These are phyloP conservation scores for Pollenia labialis DNA, from an alignment of 2,888 invertebrate species.

Conservation along the genomic window DNA sequence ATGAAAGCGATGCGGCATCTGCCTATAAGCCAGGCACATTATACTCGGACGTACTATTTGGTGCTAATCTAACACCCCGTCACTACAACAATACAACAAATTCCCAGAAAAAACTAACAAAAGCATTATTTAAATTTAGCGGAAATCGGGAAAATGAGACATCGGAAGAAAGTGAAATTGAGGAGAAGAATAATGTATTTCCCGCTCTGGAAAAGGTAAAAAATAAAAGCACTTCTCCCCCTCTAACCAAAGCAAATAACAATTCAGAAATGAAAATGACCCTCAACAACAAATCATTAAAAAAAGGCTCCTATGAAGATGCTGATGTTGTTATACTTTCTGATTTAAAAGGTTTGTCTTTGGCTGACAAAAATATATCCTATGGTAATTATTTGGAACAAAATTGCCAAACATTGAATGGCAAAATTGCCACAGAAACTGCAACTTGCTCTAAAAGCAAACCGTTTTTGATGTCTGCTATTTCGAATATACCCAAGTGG, in stretches of 20 bases:
- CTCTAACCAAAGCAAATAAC: background rate
- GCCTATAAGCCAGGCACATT: conserved; percentile 75
- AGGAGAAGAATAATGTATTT: conserved; percentile 52
- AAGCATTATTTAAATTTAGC: conserved; percentile 70
- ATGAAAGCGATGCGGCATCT: conserved; percentile 64
- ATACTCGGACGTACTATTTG: conserved; percentile 76
- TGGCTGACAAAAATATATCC: conserved; percentile 41
- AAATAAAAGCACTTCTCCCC: background rate
- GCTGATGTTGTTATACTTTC: conserved; percentile 69
- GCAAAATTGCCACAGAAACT: background rate
- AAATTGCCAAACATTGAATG: conserved; percentile 61
- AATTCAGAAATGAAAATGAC: background rate
- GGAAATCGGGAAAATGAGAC: conserved; percentile 48
- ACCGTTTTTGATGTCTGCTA: conserved; percentile 25
- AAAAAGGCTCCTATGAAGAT: conserved; percentile 36
- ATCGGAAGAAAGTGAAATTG: conserved; percentile 68
- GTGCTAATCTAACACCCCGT: conserved; percentile 73
- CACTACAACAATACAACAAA: conserved; percentile 26
- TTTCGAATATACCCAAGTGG: conserved; percentile 75
- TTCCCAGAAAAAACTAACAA: conserved; percentile 73
- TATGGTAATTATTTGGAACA: conserved; percentile 73
- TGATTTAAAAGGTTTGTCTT: conserved; percentile 47
- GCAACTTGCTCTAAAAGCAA: background rate
- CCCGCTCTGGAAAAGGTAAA: conserved; percentile 55
- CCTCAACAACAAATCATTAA: background rate